Evolutionary conservation across 1,140 invertebrate species (phyloP).

Genomic region (Antheraea pernyi): DNA sequence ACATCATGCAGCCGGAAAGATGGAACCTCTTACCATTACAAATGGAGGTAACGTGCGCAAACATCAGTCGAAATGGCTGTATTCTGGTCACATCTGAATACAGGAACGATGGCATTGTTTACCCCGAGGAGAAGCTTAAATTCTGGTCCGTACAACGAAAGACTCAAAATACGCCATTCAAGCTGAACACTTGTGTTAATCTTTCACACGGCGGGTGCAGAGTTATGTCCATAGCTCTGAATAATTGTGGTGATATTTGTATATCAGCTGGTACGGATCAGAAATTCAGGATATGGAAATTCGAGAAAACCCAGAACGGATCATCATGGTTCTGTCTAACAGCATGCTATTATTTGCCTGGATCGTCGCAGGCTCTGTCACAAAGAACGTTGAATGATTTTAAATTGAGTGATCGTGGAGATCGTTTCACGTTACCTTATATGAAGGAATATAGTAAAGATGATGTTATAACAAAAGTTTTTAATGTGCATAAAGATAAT

Average conservation of each 20-base stretch:
- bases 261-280: constrained; percentile 61
- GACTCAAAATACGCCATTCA: constrained; percentile 41
- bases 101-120: constrained; percentile 59
- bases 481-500: no score
- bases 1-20: constrained; percentile 62
- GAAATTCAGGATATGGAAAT: constrained; percentile 68
- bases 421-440: constrained; percentile 14
- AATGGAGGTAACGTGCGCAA: constrained; percentile 64
- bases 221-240: constrained; percentile 57
- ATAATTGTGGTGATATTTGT: constrained; percentile 56
- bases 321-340: constrained; percentile 55
- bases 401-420: constrained; percentile 34
- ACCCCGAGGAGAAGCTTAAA: constrained; percentile 67
- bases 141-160: constrained; percentile 52
- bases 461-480: no score
- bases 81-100: constrained; percentile 71
- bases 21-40: constrained; percentile 68
- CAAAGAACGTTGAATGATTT: constrained; percentile 51
- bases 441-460: no score
- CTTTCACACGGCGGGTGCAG: constrained; percentile 66
- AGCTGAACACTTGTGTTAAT: constrained; percentile 63
- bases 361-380: constrained; percentile 45
- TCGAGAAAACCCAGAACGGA: constrained; percentile 37
- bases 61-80: constrained; percentile 46
- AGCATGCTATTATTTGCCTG: constrained; percentile 68